Evolutionary conservation across 2,113 vertebrate species (phyloP).

Genomic region (Lepus europaeus): DNA sequence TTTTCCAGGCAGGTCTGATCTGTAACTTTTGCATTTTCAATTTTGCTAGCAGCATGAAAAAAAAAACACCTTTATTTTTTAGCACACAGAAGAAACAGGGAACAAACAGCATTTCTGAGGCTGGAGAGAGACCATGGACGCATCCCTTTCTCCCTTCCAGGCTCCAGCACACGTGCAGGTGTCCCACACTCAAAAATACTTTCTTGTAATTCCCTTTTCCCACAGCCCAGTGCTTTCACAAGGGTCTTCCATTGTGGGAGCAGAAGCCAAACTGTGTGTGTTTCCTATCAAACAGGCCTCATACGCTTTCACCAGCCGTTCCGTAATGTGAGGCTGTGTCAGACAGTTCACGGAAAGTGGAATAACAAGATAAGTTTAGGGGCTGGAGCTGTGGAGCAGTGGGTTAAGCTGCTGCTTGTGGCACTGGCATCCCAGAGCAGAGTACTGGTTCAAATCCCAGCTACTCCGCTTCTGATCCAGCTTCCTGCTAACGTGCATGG

Average conservation of each 20-base stretch:
- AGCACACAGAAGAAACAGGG: neutral
- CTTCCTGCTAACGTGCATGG: too few relatives aligned
- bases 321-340: too few relatives aligned
- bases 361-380: too few relatives aligned
- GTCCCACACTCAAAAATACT: neutral
- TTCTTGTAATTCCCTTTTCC: neutral
- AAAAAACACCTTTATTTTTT: neutral
- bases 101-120: fast-evolving
- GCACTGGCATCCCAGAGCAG: too few relatives aligned
- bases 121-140: neutral
- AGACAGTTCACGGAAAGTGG: too few relatives aligned
- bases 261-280: neutral
- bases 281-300: neutral
- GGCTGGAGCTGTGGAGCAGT: too few relatives aligned
- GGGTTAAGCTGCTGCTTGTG: too few relatives aligned
- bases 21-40: neutral
- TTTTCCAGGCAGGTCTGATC: neutral
- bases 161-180: neutral
- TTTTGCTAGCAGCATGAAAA: neutral
- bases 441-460: too few relatives aligned
- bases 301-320: neutral
- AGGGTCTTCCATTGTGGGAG: neutral
- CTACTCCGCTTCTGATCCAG: too few relatives aligned
- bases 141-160: neutral
- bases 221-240: neutral